phyloP scores from a whole-genome alignment of 2,113 vertebrate genomes.

The Macroglossus sobrinus region DNA sequence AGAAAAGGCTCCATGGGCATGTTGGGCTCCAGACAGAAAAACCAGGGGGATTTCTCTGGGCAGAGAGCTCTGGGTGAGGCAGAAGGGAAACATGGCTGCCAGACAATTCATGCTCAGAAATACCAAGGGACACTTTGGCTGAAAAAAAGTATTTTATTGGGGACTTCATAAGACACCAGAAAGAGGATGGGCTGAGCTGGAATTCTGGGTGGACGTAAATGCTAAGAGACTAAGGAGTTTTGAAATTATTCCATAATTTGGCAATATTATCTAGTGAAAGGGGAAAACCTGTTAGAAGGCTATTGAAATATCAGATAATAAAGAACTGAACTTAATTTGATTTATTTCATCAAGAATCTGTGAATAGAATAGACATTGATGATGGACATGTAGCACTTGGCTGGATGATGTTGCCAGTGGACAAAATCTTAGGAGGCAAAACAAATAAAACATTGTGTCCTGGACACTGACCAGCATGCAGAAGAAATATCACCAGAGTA shows the following conservation, averaged over 20 bases:
- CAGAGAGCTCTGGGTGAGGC: neutral
- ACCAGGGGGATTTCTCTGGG: neutral
- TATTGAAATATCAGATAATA: slow-evolving; percentile 3
- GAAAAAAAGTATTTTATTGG: neutral
- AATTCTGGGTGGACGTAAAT: neutral
- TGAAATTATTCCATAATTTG: neutral
- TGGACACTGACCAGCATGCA: neutral
- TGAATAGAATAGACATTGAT: neutral
- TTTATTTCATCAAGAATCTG: neutral
- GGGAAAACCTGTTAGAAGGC: neutral
- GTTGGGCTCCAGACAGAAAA: neutral
- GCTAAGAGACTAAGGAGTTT: neutral
- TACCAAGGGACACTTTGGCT: neutral
- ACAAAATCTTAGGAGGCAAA: neutral
- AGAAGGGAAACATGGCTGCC: neutral
- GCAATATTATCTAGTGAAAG: neutral
- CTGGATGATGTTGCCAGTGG: neutral
- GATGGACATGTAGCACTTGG: neutral
- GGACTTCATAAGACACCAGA: neutral
- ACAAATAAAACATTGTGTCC: neutral
- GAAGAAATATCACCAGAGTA: neutral
- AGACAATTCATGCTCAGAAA: neutral
- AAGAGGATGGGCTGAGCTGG: neutral
- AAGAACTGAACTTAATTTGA: neutral
- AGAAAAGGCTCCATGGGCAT: neutral